Percentiles rank a stretch among this genome's conserved stretches.
Conservation (phyloP, 2,113 vertebrate genomes). For the Albula glossodonta region DNA sequence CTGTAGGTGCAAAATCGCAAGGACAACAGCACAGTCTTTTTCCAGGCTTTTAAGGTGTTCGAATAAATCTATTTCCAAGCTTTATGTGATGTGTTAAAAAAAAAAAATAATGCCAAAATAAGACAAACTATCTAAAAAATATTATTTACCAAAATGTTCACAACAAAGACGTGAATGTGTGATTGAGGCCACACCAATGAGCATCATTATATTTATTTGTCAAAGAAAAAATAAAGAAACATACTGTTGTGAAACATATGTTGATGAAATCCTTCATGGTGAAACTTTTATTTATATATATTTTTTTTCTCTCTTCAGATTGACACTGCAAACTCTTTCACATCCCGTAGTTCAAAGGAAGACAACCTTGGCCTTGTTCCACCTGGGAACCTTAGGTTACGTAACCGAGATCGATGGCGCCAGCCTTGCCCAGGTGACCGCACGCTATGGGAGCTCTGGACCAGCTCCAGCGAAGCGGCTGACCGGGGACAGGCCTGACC, state of each 20-base stretch:
- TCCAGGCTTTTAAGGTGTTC: not conserved
- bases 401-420: not conserved
- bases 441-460: too few relatives aligned
- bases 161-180: not conserved
- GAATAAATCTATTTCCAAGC: too few relatives aligned
- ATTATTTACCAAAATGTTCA: too few relatives aligned
- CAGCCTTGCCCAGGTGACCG: not conserved
- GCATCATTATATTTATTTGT: not conserved
- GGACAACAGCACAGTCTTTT: constrained; percentile 30
- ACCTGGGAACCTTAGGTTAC: not conserved
- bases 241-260: constrained; percentile 3
- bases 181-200: not conserved
- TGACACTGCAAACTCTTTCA: constrained; percentile 43
- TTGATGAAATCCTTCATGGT: constrained; percentile 53
- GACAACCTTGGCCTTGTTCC: constrained; percentile 26
- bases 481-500: too few relatives aligned
- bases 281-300: constrained; percentile 58
- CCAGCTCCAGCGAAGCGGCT: too few relatives aligned
- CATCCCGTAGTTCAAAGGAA: constrained; percentile 4
- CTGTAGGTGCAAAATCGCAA: constrained; percentile 33
- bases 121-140: too few relatives aligned
- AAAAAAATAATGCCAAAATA: too few relatives aligned
- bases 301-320: constrained; percentile 34
- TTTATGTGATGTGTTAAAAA: too few relatives aligned
- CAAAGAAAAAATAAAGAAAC: not conserved